phyloP scores from a whole-genome alignment of 1,140 invertebrate genomes.

The Lamellibrachia luymesi region DNA sequence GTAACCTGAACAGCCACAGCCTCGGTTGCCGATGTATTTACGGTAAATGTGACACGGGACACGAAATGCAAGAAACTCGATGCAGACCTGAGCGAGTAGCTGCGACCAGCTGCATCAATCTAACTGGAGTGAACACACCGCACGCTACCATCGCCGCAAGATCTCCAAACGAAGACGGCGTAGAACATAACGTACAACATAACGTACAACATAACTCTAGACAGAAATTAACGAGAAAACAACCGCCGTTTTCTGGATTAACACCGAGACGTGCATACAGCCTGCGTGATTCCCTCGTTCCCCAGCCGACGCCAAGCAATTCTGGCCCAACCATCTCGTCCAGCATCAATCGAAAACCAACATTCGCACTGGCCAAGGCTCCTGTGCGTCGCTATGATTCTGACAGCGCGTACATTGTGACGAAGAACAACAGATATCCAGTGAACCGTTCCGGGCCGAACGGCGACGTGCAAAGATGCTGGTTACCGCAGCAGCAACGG shows the following conservation, averaged over 20 bases:
- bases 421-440: background rate
- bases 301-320: background rate
- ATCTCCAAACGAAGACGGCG: background rate
- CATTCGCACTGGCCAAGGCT: background rate
- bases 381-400: background rate
- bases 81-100: background rate
- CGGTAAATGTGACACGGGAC: background rate
- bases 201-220: background rate
- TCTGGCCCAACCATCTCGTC: background rate
- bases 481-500: background rate
- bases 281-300: background rate
- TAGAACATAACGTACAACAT: background rate
- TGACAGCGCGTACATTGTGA: background rate
- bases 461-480: background rate
- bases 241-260: background rate
- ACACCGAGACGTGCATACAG: background rate
- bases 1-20: background rate
- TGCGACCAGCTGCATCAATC: background rate
- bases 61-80: background rate
- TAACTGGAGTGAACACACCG: background rate
- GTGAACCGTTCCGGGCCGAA: background rate
- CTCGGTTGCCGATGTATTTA: background rate
- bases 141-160: background rate
- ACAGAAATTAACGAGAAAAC: background rate
- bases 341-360: background rate